phyloP scores from a whole-genome alignment of 2,888 invertebrate genomes.

The Lucinisca nassula region DNA sequence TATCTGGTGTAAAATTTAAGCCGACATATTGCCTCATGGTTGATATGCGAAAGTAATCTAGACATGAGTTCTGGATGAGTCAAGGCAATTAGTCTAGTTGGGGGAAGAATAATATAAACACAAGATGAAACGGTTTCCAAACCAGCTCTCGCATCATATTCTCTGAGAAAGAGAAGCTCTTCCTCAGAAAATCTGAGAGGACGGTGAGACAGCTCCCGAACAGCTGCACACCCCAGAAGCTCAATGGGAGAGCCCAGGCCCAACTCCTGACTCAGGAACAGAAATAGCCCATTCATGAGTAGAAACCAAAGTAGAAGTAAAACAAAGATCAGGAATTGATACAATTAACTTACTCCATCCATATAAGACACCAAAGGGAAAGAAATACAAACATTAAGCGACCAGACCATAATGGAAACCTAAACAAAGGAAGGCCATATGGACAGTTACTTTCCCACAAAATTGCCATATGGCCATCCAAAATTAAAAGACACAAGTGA shows the following conservation, averaged over 20 bases:
- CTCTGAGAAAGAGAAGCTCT: background rate
- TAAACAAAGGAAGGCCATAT: no score
- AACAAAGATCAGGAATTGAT: no score
- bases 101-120: background rate
- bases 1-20: background rate
- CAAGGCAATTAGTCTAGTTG: background rate
- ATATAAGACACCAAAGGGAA: no score
- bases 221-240: background rate
- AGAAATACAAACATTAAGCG: no score
- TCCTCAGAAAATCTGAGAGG: background rate
- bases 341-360: no score
- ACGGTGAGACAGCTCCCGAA: background rate
- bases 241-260: background rate
- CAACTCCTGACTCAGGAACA: background rate
- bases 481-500: no score
- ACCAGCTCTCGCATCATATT: background rate
- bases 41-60: background rate
- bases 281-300: background rate
- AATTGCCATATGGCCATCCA: no score
- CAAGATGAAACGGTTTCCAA: background rate
- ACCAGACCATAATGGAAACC: no score
- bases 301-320: no score
- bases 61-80: background rate
- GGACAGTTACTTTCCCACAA: no score
- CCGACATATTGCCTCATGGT: background rate